Evolutionary conservation across 2,113 vertebrate species (phyloP).

Genomic region (Telmatochromis brachygnathus): DNA sequence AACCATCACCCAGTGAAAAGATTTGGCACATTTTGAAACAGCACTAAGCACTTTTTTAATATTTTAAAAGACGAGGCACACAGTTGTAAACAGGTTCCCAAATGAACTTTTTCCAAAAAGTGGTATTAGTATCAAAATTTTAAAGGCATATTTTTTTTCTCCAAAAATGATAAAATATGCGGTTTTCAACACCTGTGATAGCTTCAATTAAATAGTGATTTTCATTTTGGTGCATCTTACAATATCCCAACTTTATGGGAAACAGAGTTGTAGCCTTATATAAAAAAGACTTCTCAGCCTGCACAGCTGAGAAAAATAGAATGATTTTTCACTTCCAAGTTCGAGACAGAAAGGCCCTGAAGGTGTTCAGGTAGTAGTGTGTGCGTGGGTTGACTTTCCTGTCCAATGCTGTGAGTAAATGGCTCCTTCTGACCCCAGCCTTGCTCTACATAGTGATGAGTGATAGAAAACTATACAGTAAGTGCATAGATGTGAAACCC

Average conservation of each 20-base stretch:
- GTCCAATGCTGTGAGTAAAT: background rate
- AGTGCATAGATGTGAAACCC: background rate
- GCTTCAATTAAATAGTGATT: background rate
- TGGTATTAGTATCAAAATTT: background rate
- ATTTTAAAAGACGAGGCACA: background rate
- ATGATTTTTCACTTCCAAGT: background rate
- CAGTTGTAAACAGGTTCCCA: background rate
- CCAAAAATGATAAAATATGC: background rate
- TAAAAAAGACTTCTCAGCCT: background rate
- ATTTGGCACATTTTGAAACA: background rate
- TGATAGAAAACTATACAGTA: background rate
- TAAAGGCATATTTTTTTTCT: background rate
- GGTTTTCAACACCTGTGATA: background rate
- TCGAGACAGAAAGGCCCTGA: background rate
- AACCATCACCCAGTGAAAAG: background rate
- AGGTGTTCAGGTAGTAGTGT: conserved; percentile 2
- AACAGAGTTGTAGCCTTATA: background rate
- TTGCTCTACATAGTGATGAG: background rate
- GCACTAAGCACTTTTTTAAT: background rate
- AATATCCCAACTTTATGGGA: background rate
- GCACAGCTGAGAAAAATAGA: background rate
- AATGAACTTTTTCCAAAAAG: background rate
- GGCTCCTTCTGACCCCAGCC: background rate
- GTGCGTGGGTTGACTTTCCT: conserved; percentile 4
- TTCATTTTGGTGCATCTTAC: background rate